Conservation (phyloP, 2,113 vertebrate genomes). For the Struthio camelus region DNA sequence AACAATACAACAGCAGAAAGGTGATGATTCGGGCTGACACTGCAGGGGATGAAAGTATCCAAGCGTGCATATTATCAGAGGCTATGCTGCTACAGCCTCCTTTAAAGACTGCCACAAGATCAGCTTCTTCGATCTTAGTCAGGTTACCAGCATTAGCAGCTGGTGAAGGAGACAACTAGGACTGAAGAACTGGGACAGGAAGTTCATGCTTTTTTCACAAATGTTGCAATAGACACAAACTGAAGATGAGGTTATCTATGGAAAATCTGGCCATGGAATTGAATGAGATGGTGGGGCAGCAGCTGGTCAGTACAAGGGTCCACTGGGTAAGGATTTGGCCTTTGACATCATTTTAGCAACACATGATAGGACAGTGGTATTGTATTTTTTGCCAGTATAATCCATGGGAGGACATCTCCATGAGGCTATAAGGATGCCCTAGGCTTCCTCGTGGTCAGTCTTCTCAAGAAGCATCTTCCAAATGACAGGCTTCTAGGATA, state of each 20-base stretch:
- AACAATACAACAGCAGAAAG: neutral
- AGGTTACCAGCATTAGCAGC: neutral
- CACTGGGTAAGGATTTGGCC: neutral
- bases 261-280: neutral
- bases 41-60: neutral
- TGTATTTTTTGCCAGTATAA: neutral
- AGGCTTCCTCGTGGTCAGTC: neutral
- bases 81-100: neutral
- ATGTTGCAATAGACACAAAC: neutral
- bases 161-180: neutral
- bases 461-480: neutral
- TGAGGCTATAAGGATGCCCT: neutral
- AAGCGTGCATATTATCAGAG: neutral
- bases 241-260: neutral
- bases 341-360: neutral
- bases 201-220: neutral
- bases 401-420: neutral
- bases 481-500: neutral
- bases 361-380: neutral
- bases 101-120: neutral
- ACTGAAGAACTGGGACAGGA: neutral
- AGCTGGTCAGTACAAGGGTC: neutral
- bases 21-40: neutral
- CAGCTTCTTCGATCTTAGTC: neutral
- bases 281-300: neutral